These are phyloP conservation scores for Tadarida brasiliensis DNA, from an alignment of 2,797 vertebrate species.

Conservation along the genomic window DNA sequence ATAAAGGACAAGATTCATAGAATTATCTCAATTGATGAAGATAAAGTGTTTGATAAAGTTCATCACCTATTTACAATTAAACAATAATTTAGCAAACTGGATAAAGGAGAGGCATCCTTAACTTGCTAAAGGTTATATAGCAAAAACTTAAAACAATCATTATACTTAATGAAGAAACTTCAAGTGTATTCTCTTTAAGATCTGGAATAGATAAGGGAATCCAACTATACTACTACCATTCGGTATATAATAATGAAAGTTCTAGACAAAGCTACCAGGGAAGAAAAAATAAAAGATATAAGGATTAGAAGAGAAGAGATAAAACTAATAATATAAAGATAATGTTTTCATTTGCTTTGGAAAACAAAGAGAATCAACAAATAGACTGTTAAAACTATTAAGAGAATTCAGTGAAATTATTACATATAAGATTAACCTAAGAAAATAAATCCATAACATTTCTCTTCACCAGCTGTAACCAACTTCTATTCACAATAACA, in stretches of 20 bases:
- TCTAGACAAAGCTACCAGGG: not conserved
- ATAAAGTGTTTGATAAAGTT: conserved; percentile 22
- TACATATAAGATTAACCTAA: not conserved
- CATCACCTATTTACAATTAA: not conserved
- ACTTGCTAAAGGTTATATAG: not conserved
- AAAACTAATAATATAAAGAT: not conserved
- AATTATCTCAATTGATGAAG: not conserved
- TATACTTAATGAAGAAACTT: not conserved
- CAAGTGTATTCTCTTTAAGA: not conserved
- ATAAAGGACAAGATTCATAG: conserved; percentile 4
- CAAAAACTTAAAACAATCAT: not conserved
- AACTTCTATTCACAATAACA: not conserved
- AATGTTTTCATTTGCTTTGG: conserved; percentile 11
- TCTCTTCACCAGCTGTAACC: not conserved
- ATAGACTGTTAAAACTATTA: not conserved
- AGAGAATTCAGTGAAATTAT: not conserved
- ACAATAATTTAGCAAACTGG: not conserved
- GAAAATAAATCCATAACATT: not conserved
- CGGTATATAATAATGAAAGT: not conserved
- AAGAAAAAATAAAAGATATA: not conserved
- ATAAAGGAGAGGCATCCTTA: not conserved
- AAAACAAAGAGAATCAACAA: conserved; percentile 25
- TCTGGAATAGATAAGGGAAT: not conserved
- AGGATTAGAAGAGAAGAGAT: not conserved
- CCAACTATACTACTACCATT: not conserved